phyloP scores from a whole-genome alignment of 2,888 invertebrate genomes.

The Digitonthophagus gazella region DNA sequence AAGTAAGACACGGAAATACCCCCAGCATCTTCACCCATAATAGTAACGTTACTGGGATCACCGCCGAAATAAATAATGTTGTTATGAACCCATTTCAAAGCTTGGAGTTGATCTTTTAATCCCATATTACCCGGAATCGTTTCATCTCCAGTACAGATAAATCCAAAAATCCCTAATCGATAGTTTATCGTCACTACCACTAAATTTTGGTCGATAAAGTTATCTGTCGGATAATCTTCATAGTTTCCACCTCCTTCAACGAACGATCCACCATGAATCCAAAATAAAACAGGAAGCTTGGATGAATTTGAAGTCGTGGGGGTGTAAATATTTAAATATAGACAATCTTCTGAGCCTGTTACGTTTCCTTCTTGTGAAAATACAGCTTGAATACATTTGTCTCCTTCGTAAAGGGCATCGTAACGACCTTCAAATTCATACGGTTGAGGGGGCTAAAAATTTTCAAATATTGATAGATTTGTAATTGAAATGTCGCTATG shows the following conservation, averaged over 20 bases:
- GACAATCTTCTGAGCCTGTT: constrained; percentile 38
- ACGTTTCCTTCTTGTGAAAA: constrained; percentile 24
- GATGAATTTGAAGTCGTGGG: too few species aligned
- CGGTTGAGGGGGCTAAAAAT: background rate
- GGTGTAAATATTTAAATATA: constrained; percentile 40
- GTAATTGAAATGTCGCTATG: too few species aligned
- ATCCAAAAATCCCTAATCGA: constrained; percentile 41
- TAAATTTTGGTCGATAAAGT: constrained; percentile 40
- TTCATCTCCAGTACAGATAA: constrained; percentile 24
- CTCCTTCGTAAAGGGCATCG: constrained; percentile 31
- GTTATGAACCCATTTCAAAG: too few species aligned
- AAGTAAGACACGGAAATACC: constrained; percentile 20
- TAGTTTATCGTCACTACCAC: constrained; percentile 42
- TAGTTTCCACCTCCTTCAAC: constrained; percentile 36
- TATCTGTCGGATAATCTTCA: constrained; percentile 38
- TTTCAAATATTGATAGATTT: too few species aligned
- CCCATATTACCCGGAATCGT: too few species aligned
- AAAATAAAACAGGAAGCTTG: constrained; percentile 39
- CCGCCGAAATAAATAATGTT: constrained; percentile 35
- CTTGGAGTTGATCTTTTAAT: too few species aligned
- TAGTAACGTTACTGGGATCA: constrained; percentile 22
- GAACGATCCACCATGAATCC: constrained; percentile 41
- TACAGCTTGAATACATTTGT: constrained; percentile 29
- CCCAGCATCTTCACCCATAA: constrained; percentile 23
- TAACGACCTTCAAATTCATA: constrained; percentile 22